A percentile compares a stretch with the other conserved stretches of the same genome.
Conservation (phyloP, 2,113 vertebrate species). For the Oxygymnocypris stewartii region DNA sequence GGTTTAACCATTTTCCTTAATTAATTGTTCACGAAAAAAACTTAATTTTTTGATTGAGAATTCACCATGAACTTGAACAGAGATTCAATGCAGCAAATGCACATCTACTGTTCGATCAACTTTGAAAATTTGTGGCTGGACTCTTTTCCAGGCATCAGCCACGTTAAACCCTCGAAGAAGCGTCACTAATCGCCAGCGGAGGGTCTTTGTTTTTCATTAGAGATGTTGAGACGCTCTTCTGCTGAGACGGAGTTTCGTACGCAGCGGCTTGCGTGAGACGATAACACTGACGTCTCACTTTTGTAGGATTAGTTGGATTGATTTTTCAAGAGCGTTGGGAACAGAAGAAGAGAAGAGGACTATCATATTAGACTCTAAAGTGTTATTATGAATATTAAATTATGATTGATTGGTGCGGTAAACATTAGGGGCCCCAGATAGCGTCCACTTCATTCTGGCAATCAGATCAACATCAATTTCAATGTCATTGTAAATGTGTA, state of each 20-base stretch:
- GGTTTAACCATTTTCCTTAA: neutral
- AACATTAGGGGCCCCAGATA: slow-evolving; percentile 3
- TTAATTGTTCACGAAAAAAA: neutral
- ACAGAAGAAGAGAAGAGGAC: slow-evolving; percentile 16
- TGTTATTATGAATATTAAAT: slow-evolving; percentile 33
- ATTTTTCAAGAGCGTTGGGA: slow-evolving; percentile 39
- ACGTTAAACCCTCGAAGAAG: neutral
- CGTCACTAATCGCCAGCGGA: neutral
- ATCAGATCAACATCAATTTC: neutral
- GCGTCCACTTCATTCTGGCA: slow-evolving; percentile 8
- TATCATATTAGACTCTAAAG: slow-evolving; percentile 31
- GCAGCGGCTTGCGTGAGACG: neutral
- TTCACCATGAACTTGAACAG: neutral
- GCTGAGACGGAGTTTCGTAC: slow-evolving; percentile 1
- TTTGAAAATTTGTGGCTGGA: neutral
- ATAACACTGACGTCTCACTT: slow-evolving; percentile 40
- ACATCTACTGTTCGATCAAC: neutral
- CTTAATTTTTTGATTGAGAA: neutral
- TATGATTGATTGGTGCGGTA: slow-evolving; percentile 39
- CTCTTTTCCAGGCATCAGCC: neutral
- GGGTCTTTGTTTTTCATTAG: slow-evolving; percentile 5
- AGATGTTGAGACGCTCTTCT: neutral
- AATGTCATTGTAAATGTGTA: neutral
- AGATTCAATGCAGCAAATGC: neutral
- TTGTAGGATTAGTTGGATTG: slow-evolving; percentile 32